Conservation (phyloP, 1,140 invertebrate genomes). For the Papilio aristodemus region DNA sequence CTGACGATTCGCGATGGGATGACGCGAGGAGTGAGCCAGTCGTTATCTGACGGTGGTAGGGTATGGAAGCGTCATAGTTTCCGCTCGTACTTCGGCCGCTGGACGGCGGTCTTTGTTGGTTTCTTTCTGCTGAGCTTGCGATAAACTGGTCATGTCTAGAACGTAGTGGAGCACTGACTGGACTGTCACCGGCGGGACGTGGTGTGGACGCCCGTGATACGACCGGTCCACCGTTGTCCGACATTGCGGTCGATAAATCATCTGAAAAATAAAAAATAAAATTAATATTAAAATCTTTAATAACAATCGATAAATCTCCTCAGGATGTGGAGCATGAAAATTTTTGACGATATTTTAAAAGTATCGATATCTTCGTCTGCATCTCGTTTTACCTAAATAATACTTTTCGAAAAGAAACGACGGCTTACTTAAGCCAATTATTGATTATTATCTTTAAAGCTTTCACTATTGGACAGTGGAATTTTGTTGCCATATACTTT, state of each 20-base stretch:
- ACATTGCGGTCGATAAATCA: slow-evolving; percentile 63
- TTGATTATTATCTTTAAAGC: slow-evolving; percentile 53
- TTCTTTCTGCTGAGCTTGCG: slow-evolving; percentile 72
- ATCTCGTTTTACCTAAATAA: slow-evolving; percentile 16
- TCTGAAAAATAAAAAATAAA: slow-evolving; percentile 59
- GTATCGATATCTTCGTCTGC: slow-evolving; percentile 1
- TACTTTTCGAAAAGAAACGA: background rate
- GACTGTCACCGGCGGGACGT: slow-evolving; percentile 59
- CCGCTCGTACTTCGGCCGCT: slow-evolving; percentile 79
- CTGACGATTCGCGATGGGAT: slow-evolving; percentile 87
- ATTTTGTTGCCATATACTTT: background rate
- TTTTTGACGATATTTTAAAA: slow-evolving; percentile 10
- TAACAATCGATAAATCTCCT: slow-evolving; percentile 26
- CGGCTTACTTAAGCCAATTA: slow-evolving; percentile 5
- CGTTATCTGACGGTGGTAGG: slow-evolving; percentile 85
- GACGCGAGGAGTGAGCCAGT: slow-evolving; percentile 73
- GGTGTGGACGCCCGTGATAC: slow-evolving; percentile 73
- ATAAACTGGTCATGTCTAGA: slow-evolving; percentile 83
- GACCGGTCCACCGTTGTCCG: slow-evolving; percentile 67
- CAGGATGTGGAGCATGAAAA: slow-evolving; percentile 17
- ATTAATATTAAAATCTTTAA: slow-evolving; percentile 25
- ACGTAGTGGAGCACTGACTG: slow-evolving; percentile 62
- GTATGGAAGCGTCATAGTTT: slow-evolving; percentile 83
- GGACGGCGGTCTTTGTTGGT: slow-evolving; percentile 69
- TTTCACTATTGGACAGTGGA: slow-evolving; percentile 47